Evolutionary conservation across 1,140 invertebrate genomes (phyloP).

Genomic region (Helicoverpa zea): DNA sequence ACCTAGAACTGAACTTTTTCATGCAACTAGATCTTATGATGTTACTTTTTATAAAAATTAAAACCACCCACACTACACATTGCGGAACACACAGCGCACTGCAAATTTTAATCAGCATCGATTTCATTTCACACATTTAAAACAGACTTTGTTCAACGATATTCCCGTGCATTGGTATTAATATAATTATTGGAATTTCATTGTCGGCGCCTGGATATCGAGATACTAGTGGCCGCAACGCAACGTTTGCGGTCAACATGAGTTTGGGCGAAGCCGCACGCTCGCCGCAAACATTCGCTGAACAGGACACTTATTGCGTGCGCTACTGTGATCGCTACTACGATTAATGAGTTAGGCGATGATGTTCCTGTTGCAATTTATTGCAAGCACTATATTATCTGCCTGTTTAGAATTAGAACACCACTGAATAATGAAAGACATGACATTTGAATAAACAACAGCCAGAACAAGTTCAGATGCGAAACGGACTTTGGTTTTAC

Average conservation of each 20-base stretch:
- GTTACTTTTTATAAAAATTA: background rate
- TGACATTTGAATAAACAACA: too few relatives aligned
- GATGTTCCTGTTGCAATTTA: background rate
- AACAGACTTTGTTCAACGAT: conserved; percentile 25
- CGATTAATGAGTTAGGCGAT: conserved; percentile 9
- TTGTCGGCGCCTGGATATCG: conserved; percentile 50
- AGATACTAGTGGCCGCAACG: conserved; percentile 57
- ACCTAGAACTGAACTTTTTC: too few relatives aligned
- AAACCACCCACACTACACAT: background rate
- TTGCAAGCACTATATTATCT: background rate
- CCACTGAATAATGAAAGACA: too few relatives aligned
- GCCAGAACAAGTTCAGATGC: background rate
- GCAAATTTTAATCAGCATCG: conserved; percentile 11
- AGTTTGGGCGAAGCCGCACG: conserved; percentile 62
- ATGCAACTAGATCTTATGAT: too few relatives aligned
- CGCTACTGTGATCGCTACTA: conserved; percentile 31
- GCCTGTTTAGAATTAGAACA: too few relatives aligned
- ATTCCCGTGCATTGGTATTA: conserved; percentile 40
- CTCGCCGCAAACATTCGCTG: conserved; percentile 59
- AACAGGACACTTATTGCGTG: conserved; percentile 57
- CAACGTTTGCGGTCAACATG: conserved; percentile 64
- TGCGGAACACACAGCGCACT: background rate
- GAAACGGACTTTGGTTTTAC: background rate
- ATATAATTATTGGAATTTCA: conserved; percentile 62
- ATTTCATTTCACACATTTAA: conserved; percentile 23